Conservation (phyloP, 2,888 invertebrate species). For the Parthenolecanium corni region DNA sequence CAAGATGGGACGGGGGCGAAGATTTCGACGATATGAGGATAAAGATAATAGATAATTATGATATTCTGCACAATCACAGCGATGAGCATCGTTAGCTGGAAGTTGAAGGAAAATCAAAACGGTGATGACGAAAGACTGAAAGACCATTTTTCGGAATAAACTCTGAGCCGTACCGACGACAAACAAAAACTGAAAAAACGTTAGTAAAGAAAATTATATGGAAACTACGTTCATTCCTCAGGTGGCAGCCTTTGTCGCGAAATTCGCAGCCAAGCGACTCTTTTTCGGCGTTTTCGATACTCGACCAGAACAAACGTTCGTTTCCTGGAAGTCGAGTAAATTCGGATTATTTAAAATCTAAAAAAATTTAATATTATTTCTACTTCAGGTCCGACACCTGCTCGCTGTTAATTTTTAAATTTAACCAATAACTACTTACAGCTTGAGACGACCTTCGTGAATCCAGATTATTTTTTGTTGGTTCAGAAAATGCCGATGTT, state of each 20-base stretch:
- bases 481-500: neutral
- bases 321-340: neutral
- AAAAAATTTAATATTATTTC: neutral
- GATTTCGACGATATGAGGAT: too few relatives aligned
- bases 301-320: slow-evolving; percentile 6
- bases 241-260: slow-evolving; percentile 15
- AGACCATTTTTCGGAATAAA: too few relatives aligned
- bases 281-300: slow-evolving; percentile 19
- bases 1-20: too few relatives aligned
- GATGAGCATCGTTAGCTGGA: too few relatives aligned
- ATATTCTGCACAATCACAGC: too few relatives aligned
- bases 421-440: neutral
- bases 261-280: slow-evolving; percentile 17
- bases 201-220: too few relatives aligned
- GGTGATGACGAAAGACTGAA: too few relatives aligned
- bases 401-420: neutral
- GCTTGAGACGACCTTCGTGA: neutral
- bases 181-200: too few relatives aligned
- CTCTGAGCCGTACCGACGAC: too few relatives aligned
- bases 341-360: neutral
- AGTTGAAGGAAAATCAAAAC: too few relatives aligned
- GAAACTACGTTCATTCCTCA: too few relatives aligned
- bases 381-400: neutral
- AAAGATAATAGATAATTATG: too few relatives aligned
- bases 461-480: neutral